Percentiles rank a stretch among this genome's conserved stretches.
Conservation (phyloP, 2,797 vertebrate species). For the Hippoglossus hippoglossus region DNA sequence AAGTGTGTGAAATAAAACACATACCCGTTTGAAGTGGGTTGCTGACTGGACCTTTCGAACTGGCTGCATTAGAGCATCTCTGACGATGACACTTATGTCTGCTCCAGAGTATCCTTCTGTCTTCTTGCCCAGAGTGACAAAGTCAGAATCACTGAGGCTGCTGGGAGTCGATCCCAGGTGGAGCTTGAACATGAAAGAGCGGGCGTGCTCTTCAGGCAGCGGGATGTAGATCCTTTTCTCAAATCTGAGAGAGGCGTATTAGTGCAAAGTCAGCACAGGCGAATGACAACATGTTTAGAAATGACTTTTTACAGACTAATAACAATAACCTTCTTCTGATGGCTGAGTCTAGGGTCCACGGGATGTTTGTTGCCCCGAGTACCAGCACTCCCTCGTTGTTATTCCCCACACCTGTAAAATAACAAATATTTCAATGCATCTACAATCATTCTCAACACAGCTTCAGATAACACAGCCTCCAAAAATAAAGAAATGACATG, state of each 20-base stretch:
- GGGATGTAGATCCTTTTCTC: constrained; percentile 99
- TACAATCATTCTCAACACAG: no score
- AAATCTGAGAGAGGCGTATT: constrained; percentile 84
- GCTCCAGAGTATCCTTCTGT: constrained; percentile 95
- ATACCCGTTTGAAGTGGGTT: constrained; percentile 96
- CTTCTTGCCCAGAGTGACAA: constrained; percentile 89
- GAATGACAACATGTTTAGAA: background rate
- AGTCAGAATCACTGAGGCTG: constrained; percentile 88
- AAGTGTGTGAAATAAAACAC: constrained; percentile 25
- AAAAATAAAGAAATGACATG: background rate
- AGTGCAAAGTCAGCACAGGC: constrained; percentile 35
- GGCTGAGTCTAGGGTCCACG: constrained; percentile 98
- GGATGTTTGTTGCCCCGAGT: constrained; percentile 99
- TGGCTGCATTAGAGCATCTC: constrained; percentile 98
- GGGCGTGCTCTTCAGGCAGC: constrained; percentile 94
- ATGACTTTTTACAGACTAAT: background rate
- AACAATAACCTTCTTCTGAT: constrained; percentile 93
- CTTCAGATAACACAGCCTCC: no score
- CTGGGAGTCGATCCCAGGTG: constrained; percentile 92
- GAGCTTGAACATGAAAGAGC: constrained; percentile 94
- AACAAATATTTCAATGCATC: background rate
- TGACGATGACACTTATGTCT: constrained; percentile 94
- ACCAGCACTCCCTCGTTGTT: constrained; percentile 98
- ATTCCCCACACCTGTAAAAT: constrained; percentile 90
- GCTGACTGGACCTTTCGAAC: constrained; percentile 98